phyloP scores from a whole-genome alignment of 2,888 invertebrate species.

The Amphipyra berbera region DNA sequence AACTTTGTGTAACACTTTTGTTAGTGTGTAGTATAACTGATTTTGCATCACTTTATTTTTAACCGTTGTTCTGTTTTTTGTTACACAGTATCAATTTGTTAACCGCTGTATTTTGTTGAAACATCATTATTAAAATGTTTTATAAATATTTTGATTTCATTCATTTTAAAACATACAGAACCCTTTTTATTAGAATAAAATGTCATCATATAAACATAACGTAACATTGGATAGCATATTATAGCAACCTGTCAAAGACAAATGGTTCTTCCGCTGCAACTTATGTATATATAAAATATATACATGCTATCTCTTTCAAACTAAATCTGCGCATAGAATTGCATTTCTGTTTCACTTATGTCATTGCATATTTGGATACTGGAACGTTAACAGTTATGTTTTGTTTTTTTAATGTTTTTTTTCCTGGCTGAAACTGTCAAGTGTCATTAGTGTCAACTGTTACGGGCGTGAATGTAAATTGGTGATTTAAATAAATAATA shows the following conservation, averaged over 20 bases:
- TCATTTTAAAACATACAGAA: constrained; percentile 36
- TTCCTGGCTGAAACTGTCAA: neutral
- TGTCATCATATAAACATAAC: neutral
- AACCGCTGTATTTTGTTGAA: constrained; percentile 44
- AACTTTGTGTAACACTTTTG: constrained; percentile 18
- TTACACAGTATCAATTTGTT: constrained; percentile 43
- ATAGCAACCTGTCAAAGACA: constrained; percentile 14
- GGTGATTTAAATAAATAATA: neutral
- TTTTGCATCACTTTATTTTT: constrained; percentile 24
- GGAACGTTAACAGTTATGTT: constrained; percentile 19
- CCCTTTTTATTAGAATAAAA: constrained; percentile 20
- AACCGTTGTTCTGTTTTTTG: constrained; percentile 49
- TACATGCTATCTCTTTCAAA: constrained; percentile 18
- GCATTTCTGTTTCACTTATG: constrained; percentile 6
- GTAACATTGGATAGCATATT: no score
- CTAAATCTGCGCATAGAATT: neutral
- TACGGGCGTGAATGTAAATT: neutral
- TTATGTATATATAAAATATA: constrained; percentile 1
- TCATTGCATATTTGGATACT: neutral
- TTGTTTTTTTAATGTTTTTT: constrained; percentile 2
- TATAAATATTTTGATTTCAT: constrained; percentile 39
- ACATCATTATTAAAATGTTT: constrained; percentile 47
- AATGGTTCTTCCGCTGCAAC: neutral
- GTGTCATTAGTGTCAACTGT: no score
- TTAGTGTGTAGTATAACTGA: constrained; percentile 5